These are phyloP conservation scores for Acridotheres tristis DNA, from an alignment of 2,797 vertebrate species.

Conservation along the genomic window DNA sequence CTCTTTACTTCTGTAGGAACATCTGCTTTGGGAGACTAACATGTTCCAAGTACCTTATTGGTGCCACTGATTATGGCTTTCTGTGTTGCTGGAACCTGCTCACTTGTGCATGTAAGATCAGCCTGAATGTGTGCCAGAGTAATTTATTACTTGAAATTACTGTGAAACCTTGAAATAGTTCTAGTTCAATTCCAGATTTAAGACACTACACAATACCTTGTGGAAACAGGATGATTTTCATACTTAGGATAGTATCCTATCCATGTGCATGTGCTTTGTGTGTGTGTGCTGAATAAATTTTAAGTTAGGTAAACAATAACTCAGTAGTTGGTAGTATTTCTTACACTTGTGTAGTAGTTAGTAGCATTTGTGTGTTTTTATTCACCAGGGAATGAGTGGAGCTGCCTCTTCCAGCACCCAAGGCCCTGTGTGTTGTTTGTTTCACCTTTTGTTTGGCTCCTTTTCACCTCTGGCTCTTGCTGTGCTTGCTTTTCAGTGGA, in stretches of 20 bases:
- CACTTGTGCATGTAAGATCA: slow-evolving; percentile 87
- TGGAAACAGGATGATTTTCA: background rate
- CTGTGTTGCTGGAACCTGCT: slow-evolving; percentile 98
- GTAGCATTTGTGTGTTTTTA: background rate
- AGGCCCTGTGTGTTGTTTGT: background rate
- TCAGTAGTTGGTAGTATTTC: background rate
- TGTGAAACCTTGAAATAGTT: background rate
- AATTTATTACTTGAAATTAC: background rate
- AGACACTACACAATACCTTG: background rate
- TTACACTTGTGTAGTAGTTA: background rate
- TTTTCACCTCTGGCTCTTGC: background rate
- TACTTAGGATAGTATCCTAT: background rate
- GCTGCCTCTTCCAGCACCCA: background rate
- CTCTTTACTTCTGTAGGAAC: slow-evolving; percentile 77
- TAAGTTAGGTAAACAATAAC: background rate
- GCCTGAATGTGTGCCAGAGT: background rate
- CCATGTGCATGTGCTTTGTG: background rate
- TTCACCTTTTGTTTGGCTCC: background rate
- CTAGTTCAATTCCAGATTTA: background rate
- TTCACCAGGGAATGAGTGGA: background rate
- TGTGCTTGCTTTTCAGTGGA: slow-evolving; percentile 82
- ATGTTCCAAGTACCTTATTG: slow-evolving; percentile 93
- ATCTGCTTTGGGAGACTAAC: slow-evolving; percentile 91
- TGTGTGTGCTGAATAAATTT: background rate
- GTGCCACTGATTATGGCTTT: slow-evolving; percentile 81